Conservation (phyloP, 2,797 vertebrate genomes). For the Caiman crocodilus region DNA sequence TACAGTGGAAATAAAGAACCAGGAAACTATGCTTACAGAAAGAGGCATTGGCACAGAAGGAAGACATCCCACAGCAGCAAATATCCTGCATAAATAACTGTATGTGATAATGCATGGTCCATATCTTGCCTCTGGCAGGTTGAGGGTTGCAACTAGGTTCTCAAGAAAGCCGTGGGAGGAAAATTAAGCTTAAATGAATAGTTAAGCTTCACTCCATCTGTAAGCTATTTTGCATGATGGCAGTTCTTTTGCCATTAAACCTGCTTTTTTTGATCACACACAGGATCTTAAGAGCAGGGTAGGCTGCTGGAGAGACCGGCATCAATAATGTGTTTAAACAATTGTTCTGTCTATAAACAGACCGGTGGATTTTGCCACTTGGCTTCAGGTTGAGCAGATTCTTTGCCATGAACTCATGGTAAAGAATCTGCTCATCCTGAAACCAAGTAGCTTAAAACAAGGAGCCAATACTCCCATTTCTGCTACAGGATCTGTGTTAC, state of each 20-base stretch:
- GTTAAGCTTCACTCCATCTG: not conserved
- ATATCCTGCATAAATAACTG: not conserved
- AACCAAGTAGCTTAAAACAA: not conserved
- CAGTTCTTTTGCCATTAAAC: not conserved
- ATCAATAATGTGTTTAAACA: not conserved
- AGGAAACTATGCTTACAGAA: not conserved
- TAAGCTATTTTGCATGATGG: not conserved
- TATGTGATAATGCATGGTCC: not conserved
- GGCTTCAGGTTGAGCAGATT: too few species aligned
- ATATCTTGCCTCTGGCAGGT: not conserved
- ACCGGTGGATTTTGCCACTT: not conserved
- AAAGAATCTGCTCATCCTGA: accelerated
- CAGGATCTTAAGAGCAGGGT: not conserved
- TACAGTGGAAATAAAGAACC: not conserved
- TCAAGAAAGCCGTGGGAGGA: not conserved
- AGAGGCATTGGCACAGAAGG: not conserved
- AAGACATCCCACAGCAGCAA: not conserved
- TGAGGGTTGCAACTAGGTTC: not conserved
- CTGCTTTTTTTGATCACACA: not conserved
- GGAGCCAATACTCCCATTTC: accelerated
- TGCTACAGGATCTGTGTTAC: not conserved
- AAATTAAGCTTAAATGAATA: not conserved
- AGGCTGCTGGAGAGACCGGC: not conserved
- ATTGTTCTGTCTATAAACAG: not conserved
- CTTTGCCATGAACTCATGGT: not conserved